Evolutionary conservation across 2,888 invertebrate species (phyloP).

Genomic region (Nysson spinosus): DNA sequence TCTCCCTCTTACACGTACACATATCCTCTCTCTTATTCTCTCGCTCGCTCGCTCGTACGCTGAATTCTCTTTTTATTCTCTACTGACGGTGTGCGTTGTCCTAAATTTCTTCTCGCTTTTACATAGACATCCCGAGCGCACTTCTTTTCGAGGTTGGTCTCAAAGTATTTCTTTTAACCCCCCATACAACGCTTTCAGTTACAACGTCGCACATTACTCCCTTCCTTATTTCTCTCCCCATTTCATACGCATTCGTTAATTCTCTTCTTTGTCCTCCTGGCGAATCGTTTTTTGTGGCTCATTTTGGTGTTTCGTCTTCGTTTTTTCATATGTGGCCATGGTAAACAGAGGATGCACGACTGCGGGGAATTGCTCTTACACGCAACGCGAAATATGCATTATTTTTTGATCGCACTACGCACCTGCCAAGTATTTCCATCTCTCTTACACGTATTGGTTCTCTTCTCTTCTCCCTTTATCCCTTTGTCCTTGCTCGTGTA

Average conservation of each 20-base stretch:
- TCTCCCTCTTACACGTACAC: no score
- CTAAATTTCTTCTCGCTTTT: slow-evolving; percentile 33
- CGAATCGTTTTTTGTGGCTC: slow-evolving; percentile 39
- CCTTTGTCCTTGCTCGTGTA: slow-evolving; percentile 18
- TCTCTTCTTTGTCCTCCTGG: slow-evolving; percentile 48
- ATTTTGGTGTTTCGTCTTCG: slow-evolving; percentile 30
- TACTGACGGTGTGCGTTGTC: slow-evolving; percentile 30
- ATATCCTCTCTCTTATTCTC: slow-evolving; percentile 20
- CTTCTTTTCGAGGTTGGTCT: slow-evolving; percentile 19
- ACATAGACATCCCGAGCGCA: slow-evolving; percentile 21
- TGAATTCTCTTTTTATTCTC: slow-evolving; percentile 33
- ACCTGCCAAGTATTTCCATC: slow-evolving; percentile 25
- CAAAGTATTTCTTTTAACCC: slow-evolving; percentile 12
- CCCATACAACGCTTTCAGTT: neutral
- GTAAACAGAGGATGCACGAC: slow-evolving; percentile 50
- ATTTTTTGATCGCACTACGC: slow-evolving; percentile 32
- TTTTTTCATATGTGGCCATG: slow-evolving; percentile 32
- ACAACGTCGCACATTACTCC: neutral
- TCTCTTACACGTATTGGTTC: slow-evolving; percentile 10
- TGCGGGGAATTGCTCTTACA: slow-evolving; percentile 16
- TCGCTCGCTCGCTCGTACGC: slow-evolving; percentile 36
- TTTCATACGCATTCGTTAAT: slow-evolving; percentile 20
- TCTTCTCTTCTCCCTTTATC: slow-evolving; percentile 3
- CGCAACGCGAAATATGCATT: slow-evolving; percentile 15
- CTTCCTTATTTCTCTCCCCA: neutral